Base-by-base conservation (phyloP, 1,140 invertebrate genomes). In the Octopus bimaculoides region DNA sequence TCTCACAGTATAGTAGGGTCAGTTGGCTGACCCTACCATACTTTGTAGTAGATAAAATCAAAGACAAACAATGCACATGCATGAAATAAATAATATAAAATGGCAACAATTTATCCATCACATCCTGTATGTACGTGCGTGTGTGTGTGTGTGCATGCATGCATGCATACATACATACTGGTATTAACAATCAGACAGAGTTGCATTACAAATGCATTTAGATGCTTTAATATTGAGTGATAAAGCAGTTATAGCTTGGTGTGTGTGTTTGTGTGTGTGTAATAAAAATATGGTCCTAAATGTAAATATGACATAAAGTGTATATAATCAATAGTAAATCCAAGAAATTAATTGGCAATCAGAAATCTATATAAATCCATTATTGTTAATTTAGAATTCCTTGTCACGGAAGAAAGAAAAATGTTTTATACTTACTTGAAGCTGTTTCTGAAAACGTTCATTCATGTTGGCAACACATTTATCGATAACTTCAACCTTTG, bases 401-500 rank as follows among this genome's bases (percentile, higher is more conserved):
- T 66, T 66, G n/a, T 2, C 61, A 66, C 12, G 3, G 61, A 12
- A 66, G 3, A 66, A n/a, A 66, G n/a, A 66, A 66, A 14, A 66
- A 66, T 66, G 12, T 66, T 12, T 66, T 66, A 66, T 66, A 1
- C 66, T 78, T 78, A 90, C 89, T 85, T 90, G 90, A 14, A 89
- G 78, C 84, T 90, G 90, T 56, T 88, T 87, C 78, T 84, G 85
- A 81, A 89, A 89, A 81, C 89, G 82, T 52, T 84, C 85, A 81
- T 87, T 87, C 89, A 90, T 89, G 79, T 90, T 89, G n/a, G 81
- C 79, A 41, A 89, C 85, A 84, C 88, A 89, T 77, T 89, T 88
- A 82, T 86, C 85, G 53, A 90, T 84, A 4, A 85, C 83, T 26
- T 87, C 87, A 6, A 88, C 87, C 81, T 89, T 86, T 54, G 89